phyloP scores from a whole-genome alignment of 2,888 invertebrate genomes.

The Mesoligia furuncula region DNA sequence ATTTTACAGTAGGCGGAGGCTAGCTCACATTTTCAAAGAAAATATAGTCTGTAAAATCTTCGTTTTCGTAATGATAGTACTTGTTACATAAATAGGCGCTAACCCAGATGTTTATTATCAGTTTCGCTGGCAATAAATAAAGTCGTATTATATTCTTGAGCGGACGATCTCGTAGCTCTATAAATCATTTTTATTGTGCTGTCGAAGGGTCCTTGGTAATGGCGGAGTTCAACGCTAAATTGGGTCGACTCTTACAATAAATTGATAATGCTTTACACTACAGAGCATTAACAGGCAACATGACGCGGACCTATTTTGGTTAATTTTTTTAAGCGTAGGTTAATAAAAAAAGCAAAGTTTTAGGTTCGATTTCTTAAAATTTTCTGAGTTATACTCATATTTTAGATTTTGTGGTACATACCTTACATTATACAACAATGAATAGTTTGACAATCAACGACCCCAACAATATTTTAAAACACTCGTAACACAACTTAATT shows the following conservation, averaged over 20 bases:
- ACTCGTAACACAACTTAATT: not conserved
- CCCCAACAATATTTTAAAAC: not conserved
- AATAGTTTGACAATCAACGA: not conserved
- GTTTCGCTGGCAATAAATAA: slow-evolving; percentile 85
- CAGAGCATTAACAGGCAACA: slow-evolving; percentile 63
- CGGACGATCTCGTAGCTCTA: slow-evolving; percentile 83
- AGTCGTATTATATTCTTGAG: slow-evolving; percentile 87
- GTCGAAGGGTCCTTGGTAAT: slow-evolving; percentile 85
- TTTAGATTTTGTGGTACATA: not conserved
- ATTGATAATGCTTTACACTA: slow-evolving; percentile 75
- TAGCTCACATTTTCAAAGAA: slow-evolving; percentile 22
- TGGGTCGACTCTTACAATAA: slow-evolving; percentile 82
- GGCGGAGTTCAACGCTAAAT: slow-evolving; percentile 82
- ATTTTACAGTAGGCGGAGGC: not conserved
- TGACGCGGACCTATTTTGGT: slow-evolving; percentile 54
- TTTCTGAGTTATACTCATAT: not conserved
- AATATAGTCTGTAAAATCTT: slow-evolving; percentile 16
- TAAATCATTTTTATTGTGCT: slow-evolving; percentile 89
- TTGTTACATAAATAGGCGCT: slow-evolving; percentile 73
- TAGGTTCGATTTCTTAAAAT: not conserved
- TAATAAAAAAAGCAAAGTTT: not conserved
- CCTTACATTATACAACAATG: not conserved
- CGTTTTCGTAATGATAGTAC: slow-evolving; percentile 34
- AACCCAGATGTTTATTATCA: slow-evolving; percentile 84
- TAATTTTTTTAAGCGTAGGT: not conserved